phyloP scores from a whole-genome alignment of 2,888 invertebrate genomes.

The Myathropa florea region DNA sequence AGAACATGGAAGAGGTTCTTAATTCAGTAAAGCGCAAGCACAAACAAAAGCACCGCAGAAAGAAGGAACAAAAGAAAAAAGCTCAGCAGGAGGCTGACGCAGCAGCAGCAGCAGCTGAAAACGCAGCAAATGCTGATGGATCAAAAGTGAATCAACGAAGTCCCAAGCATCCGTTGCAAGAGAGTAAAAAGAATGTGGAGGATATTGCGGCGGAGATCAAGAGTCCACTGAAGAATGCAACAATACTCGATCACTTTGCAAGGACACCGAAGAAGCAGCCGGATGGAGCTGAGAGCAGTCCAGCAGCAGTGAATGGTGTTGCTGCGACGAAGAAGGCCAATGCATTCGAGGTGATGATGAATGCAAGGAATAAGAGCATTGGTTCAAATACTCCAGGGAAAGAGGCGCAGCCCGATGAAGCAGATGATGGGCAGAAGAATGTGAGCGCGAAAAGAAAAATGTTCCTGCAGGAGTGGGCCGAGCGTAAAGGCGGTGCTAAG shows the following conservation, averaged over 20 bases:
- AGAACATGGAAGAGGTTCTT: conserved; percentile 80
- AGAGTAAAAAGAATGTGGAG: conserved; percentile 74
- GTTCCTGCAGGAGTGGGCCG: conserved; percentile 84
- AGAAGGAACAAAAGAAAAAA: conserved; percentile 77
- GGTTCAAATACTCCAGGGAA: conserved; percentile 85
- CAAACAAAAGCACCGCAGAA: conserved; percentile 78
- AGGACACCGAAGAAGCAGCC: conserved; percentile 72
- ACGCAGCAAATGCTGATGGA: conserved; percentile 57
- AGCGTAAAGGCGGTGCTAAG: conserved; percentile 85
- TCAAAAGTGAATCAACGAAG: conserved; percentile 62
- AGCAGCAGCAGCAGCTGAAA: conserved; percentile 68
- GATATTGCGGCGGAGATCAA: conserved; percentile 56
- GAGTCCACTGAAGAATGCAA: conserved; percentile 73
- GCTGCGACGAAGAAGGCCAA: conserved; percentile 76
- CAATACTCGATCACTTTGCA: conserved; percentile 73
- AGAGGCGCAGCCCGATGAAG: conserved; percentile 58
- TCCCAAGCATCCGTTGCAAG: conserved; percentile 73
- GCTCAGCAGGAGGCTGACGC: conserved; percentile 75
- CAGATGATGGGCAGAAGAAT: conserved; percentile 73
- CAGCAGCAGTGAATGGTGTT: neutral
- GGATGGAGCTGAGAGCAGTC: conserved; percentile 1
- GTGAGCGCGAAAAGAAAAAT: conserved; percentile 82
- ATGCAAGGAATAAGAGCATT: conserved; percentile 84
- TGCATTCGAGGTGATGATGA: conserved; percentile 87
- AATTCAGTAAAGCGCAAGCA: conserved; percentile 79